A percentile compares a stretch with the other conserved stretches of the same genome.
Conservation (phyloP, 1,140 invertebrate genomes). For the Reticulitermes speratus region DNA sequence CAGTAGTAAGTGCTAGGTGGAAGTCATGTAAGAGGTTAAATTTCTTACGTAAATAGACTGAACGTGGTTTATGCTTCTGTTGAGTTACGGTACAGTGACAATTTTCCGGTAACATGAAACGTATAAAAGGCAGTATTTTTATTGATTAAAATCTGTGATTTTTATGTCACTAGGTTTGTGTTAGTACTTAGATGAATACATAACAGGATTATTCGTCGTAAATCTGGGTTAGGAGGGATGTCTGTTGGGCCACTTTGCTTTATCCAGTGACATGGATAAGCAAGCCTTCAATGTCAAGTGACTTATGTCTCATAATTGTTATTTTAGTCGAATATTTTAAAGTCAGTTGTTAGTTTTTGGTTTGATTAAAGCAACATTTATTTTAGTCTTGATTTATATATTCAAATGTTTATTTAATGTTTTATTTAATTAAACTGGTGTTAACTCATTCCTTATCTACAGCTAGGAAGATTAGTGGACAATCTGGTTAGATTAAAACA, state of each 20-base stretch:
- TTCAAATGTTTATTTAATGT: no score
- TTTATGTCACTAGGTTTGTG: neutral
- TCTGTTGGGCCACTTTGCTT: neutral
- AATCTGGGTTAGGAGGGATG: neutral
- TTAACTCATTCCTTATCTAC: no score
- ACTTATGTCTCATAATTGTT: neutral
- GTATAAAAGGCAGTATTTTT: neutral
- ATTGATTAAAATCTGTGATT: conserved; percentile 8
- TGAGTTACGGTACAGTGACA: neutral
- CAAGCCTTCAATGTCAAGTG: neutral
- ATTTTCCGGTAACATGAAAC: neutral
- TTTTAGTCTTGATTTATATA: no score
- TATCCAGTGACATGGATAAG: neutral
- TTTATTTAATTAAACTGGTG: no score
- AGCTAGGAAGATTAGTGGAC: no score
- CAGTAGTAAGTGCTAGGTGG: neutral
- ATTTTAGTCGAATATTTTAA: no score
- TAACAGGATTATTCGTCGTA: neutral
- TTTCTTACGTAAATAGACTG: neutral
- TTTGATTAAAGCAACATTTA: no score
- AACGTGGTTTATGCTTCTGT: neutral
- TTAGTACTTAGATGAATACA: neutral
- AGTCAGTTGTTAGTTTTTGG: no score
- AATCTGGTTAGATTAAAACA: no score
- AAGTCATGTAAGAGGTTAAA: neutral